Evolutionary conservation across 1,140 invertebrate genomes (phyloP).

Genomic region (Trigoniulus corallinus): DNA sequence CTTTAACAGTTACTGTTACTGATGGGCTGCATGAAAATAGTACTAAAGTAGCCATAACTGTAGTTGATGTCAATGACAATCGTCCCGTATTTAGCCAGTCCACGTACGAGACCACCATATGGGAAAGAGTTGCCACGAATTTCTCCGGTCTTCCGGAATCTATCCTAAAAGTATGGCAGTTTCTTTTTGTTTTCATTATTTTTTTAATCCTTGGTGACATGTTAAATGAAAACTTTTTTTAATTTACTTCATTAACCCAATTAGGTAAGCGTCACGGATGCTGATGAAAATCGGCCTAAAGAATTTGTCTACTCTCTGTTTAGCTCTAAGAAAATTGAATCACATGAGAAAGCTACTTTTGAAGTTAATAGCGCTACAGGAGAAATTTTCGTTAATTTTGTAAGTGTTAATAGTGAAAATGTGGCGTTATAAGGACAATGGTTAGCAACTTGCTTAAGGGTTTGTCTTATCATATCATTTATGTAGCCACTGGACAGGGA

Average conservation of each 20-base stretch:
- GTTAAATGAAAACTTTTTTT: neutral
- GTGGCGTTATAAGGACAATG: neutral
- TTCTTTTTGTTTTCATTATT: too few species aligned
- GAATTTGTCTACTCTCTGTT: conserved; percentile 2
- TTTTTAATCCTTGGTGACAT: too few species aligned
- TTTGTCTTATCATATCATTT: neutral
- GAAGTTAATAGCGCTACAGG: neutral
- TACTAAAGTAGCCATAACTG: conserved; percentile 54
- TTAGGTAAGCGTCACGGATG: conserved; percentile 1
- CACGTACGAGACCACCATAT: conserved; percentile 16
- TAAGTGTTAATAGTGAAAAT: neutral
- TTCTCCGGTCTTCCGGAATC: conserved; percentile 1
- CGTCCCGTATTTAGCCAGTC: conserved; percentile 47
- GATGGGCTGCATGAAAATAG: conserved; percentile 59
- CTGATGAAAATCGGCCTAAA: conserved; percentile 4
- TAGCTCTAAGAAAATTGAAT: neutral
- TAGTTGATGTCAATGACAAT: conserved; percentile 60
- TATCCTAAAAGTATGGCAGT: conserved; percentile 1
- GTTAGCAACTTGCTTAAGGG: too few species aligned
- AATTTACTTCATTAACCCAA: neutral
- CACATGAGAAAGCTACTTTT: neutral
- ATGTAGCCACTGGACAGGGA: conserved; percentile 61
- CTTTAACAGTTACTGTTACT: conserved; percentile 51
- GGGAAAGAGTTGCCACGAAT: conserved; percentile 15
- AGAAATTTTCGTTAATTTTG: neutral